Base-by-base conservation (phyloP, 1,140 invertebrate species). In the Bombus consobrinus region DNA sequence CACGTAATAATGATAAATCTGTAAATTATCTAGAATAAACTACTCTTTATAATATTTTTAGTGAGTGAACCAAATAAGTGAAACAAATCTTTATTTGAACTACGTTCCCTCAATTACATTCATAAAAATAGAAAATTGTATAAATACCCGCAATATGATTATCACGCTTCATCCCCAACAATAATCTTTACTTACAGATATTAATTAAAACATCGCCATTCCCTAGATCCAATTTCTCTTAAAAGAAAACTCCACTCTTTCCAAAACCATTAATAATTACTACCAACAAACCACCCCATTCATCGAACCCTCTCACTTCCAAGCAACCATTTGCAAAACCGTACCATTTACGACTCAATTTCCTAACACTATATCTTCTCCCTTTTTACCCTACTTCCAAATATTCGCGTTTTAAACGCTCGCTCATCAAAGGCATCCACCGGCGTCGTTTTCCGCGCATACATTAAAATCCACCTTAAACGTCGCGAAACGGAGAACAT, bases 391-490 rank as follows among this genome's bases (percentile, higher is more conserved):
- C 39, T 39, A 25, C 41, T 25, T 32, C 10, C 25, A 39, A 41
- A 39, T 28, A 37, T 32, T 28, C 62, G 8, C 25, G 43, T 80
- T 53, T 69, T 53, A n/a, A 79, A 59, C 68, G 43, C 28, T 71
- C 43, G 3, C 28, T 83, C 25, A 47, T 71, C 73, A n/a, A 15
- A 4, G 32, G 6, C 74, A 10, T 25, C n/a, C 53, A n/a, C 43
- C 28, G 25, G 43, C 34, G 66, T 75, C 72, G 41, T 76, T 64
- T 37, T 2, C 37, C 34, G 43, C 68, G 78, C 62, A 71, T 79
- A 69, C 82, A 89, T 89, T 90, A 90, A 90, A 85, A 77, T 81
- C 71, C 85, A 82, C 75, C 74, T 89, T 89, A 89, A 90, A 68
- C 81, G 37, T 76, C 66, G 79, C 28, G 76, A 78, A 80, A 68